These are phyloP conservation scores for Cyanoderma ruficeps DNA, from an alignment of 2,113 vertebrate genomes.

Conservation along the genomic window DNA sequence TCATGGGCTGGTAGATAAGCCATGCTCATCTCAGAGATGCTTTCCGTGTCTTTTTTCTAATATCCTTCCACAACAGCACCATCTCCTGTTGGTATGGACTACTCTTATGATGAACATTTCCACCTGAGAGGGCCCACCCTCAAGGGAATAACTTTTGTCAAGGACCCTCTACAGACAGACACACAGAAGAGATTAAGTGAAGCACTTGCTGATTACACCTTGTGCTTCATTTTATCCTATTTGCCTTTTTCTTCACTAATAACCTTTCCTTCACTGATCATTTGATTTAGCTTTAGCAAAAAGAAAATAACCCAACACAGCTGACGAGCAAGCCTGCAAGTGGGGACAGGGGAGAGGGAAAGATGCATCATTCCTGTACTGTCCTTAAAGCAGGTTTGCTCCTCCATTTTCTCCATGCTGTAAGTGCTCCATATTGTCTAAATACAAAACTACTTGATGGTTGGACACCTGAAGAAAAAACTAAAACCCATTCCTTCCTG, in stretches of 20 bases:
- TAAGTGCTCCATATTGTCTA: not conserved
- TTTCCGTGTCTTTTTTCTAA: not conserved
- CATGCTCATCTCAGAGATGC: not conserved
- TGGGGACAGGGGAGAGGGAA: not conserved
- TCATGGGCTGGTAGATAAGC: not conserved
- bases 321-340: not conserved
- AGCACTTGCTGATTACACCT: accelerated
- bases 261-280: not conserved
- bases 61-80: not conserved
- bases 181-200: not conserved
- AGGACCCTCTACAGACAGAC: not conserved
- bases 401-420: not conserved
- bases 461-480: not conserved
- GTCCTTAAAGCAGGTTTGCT: not conserved
- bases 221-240: not conserved
- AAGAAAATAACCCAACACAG: not conserved
- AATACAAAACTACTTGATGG: not conserved
- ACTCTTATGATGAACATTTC: not conserved
- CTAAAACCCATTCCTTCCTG: accelerated
- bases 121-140: not conserved
- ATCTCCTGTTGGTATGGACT: not conserved
- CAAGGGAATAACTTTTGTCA: not conserved
- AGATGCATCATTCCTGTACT: not conserved
- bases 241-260: not conserved
- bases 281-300: not conserved